Evolutionary conservation across 30 jellyfish, hydroid and myxozoan genomes (phyloP).

Genomic region (Catostylus mosaicus): DNA sequence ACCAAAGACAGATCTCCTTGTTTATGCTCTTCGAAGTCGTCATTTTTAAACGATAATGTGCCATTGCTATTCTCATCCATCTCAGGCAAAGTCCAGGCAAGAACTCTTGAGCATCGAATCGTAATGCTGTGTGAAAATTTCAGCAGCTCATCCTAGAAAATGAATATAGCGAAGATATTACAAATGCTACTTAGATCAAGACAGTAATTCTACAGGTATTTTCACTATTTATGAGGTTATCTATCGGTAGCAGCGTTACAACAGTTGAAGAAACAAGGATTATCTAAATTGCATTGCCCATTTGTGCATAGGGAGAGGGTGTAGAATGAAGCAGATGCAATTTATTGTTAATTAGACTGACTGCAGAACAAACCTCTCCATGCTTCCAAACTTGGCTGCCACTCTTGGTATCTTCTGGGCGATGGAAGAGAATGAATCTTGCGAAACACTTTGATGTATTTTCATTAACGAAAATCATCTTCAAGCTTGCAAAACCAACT

Average conservation of each 20-base stretch:
- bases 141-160: conserved; percentile 32
- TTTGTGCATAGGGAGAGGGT: no score
- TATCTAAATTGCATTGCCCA: no score
- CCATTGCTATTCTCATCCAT: conserved; percentile 2
- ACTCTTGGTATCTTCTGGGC: conserved; percentile 41
- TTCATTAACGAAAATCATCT: conserved; percentile 28
- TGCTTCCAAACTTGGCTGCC: conserved; percentile 27
- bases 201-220: no score
- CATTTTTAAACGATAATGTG: neutral
- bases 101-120: conserved; percentile 29
- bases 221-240: no score
- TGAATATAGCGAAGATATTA: no score
- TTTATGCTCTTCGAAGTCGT: conserved; percentile 29
- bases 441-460: conserved; percentile 50
- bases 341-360: no score
- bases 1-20: conserved; percentile 7
- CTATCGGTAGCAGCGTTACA: no score
- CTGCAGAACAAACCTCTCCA: conserved; percentile 27
- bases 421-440: conserved; percentile 24
- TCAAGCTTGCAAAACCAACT: conserved; percentile 42
- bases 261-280: no score
- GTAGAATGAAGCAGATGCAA: no score
- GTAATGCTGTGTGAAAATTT: conserved; percentile 40
- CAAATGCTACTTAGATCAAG: no score
- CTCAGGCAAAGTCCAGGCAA: conserved; percentile 34